Conservation (phyloP, 2,113 vertebrate genomes). For the Chionis minor region DNA sequence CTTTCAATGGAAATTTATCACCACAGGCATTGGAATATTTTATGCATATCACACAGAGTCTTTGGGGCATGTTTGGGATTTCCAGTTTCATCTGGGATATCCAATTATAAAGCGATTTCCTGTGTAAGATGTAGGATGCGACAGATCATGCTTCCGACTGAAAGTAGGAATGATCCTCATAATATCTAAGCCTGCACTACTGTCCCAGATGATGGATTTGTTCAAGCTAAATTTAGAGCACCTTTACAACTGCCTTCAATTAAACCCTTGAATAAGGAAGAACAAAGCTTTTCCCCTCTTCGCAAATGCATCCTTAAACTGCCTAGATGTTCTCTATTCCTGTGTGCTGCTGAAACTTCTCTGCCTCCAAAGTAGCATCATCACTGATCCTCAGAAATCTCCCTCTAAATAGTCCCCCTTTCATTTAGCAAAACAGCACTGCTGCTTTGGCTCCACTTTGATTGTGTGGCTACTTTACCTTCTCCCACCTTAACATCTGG, state of each 20-base stretch:
- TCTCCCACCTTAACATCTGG: neutral
- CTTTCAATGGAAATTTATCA: neutral
- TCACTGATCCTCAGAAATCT: neutral
- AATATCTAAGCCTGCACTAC: slow-evolving; percentile 14
- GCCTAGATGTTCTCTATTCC: neutral
- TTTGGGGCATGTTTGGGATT: neutral
- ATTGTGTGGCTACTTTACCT: neutral
- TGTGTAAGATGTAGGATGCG: neutral
- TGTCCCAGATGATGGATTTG: slow-evolving; percentile 16
- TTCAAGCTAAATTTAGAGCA: slow-evolving; percentile 25
- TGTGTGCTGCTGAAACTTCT: neutral
- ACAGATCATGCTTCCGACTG: neutral
- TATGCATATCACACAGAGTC: neutral
- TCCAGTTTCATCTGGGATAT: neutral
- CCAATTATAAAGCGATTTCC: neutral
- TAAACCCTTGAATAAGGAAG: slow-evolving; percentile 18
- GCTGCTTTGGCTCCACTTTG: neutral
- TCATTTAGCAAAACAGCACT: neutral
- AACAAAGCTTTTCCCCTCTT: neutral
- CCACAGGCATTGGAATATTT: neutral
- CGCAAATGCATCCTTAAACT: neutral
- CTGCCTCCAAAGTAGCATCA: neutral
- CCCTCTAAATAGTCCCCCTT: neutral
- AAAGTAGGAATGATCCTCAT: slow-evolving; percentile 31
- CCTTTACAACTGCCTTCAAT: slow-evolving; percentile 1